Percentiles rank a stretch among this genome's conserved stretches.
phyloP scores from a whole-genome alignment of 2,797 vertebrate genomes.

The Lithobates pipiens region DNA sequence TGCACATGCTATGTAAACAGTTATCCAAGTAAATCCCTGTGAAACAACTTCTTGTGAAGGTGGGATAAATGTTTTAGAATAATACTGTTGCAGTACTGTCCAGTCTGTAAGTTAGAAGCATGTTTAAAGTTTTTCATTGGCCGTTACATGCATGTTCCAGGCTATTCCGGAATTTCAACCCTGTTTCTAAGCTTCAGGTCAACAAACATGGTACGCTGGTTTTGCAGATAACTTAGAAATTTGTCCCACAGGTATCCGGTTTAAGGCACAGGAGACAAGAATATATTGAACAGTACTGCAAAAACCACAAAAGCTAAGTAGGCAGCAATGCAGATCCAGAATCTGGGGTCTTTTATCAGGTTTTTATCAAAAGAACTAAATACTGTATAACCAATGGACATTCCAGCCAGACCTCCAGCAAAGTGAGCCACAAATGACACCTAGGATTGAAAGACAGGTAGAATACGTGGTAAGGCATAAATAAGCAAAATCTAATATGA shows the following conservation, averaged over 20 bases:
- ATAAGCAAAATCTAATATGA: too few relatives aligned
- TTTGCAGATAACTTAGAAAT: background rate
- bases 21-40: background rate
- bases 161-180: background rate
- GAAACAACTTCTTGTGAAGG: background rate
- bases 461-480: background rate
- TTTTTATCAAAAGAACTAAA: conserved; percentile 87
- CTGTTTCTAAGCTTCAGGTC: background rate
- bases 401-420: conserved; percentile 86
- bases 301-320: conserved; percentile 81
- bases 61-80: too few relatives aligned
- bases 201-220: background rate
- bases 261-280: conserved; percentile 81
- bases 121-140: background rate
- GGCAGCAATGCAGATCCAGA: conserved; percentile 86
- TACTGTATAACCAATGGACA: conserved; percentile 91
- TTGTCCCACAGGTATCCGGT: background rate
- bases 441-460: conserved; percentile 67
- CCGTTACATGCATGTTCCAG: background rate
- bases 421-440: conserved; percentile 93
- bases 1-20: background rate
- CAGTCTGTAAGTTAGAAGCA: background rate
- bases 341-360: conserved; percentile 86
- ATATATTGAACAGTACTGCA: conserved; percentile 87
- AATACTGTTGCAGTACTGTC: too few relatives aligned